Evolutionary conservation across 2,113 vertebrate species (phyloP), one percentile per base, ranked within the genome.

Genomic region (Cromileptes altivelis): DNA sequence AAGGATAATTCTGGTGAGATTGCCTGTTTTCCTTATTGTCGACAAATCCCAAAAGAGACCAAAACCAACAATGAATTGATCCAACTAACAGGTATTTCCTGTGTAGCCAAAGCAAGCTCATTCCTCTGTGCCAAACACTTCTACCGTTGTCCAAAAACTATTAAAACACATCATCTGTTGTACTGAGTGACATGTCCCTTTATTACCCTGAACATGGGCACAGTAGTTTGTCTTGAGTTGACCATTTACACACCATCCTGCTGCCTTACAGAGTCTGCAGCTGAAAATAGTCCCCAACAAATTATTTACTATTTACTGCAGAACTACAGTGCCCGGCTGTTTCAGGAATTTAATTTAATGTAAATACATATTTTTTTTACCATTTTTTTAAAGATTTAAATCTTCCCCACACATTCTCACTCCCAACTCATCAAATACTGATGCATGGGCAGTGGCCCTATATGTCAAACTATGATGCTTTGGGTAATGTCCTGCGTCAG

Each of bases 31-130:
- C 67, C 25, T 71, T 60, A 33, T 30, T 67, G 21, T 56, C 47
- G 42, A 23, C 47, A 47, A 57, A 33, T 57, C 19, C 12, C 10
- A 25, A 12, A 74, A 52, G 62, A 49, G 55, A 55, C 53, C 11
- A 52, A 78, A 73, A 52, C 40, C 21, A 69, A 58, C 60, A 77
- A 61, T 74, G 5, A 60, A 63, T 25, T 49, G 21, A 62, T 70
- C 50, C 45, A 17, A 27, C 1, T 30, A 37, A 58, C 2, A 12
- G 33, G 14, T 25, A 49, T 42, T 70, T 17, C 14, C 17, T 50
- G 25, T 64, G 49, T 52, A 62, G 23, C 23, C 63, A 82, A 55
- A 56, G 19, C 40, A 33, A 53, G n/a, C 23, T 23, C 53, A 12
- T 57, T 72, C 14, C n/a, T 67, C 13, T 25, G 8, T 27, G 13